Evolutionary conservation across 2,888 invertebrate genomes (phyloP).

Genomic region (Oeneis ivallda): DNA sequence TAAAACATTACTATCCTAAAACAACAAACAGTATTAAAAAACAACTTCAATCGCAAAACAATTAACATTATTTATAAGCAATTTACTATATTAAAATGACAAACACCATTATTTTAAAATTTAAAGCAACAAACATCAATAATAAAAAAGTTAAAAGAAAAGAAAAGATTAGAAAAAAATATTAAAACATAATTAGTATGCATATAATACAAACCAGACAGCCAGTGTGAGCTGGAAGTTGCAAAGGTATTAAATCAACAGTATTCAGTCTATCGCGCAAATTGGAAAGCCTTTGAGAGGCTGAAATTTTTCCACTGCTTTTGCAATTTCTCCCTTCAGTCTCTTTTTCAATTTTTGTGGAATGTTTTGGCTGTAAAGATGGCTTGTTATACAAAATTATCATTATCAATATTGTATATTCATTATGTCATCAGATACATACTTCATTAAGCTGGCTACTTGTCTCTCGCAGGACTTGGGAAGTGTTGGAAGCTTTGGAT

Average conservation of each 20-base stretch:
- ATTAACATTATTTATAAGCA: background rate
- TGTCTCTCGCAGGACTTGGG: slow-evolving; percentile 47
- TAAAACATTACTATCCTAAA: slow-evolving; percentile 53
- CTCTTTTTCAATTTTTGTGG: slow-evolving; percentile 55
- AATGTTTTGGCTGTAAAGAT: slow-evolving; percentile 59
- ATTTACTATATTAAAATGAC: background rate
- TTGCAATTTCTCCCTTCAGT: slow-evolving; percentile 56
- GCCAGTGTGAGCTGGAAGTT: slow-evolving; percentile 66
- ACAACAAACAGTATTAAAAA: too few relatives aligned
- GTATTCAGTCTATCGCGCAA: slow-evolving; percentile 68
- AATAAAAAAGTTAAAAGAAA: background rate
- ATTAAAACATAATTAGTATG: background rate
- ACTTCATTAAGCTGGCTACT: slow-evolving; percentile 53
- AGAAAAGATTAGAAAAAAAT: too few relatives aligned
- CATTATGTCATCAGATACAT: slow-evolving; percentile 32
- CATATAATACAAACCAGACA: slow-evolving; percentile 50
- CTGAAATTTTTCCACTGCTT: slow-evolving; percentile 65
- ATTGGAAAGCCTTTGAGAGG: slow-evolving; percentile 71
- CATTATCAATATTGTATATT: background rate
- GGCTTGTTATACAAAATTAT: background rate
- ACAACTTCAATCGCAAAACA: too few relatives aligned
- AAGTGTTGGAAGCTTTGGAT: slow-evolving; percentile 46
- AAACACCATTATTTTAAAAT: too few relatives aligned
- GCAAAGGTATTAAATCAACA: slow-evolving; percentile 71
- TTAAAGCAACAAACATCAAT: background rate